Evolutionary conservation across 2,113 vertebrate genomes (phyloP).

Genomic region (Pseudorasbora parva): DNA sequence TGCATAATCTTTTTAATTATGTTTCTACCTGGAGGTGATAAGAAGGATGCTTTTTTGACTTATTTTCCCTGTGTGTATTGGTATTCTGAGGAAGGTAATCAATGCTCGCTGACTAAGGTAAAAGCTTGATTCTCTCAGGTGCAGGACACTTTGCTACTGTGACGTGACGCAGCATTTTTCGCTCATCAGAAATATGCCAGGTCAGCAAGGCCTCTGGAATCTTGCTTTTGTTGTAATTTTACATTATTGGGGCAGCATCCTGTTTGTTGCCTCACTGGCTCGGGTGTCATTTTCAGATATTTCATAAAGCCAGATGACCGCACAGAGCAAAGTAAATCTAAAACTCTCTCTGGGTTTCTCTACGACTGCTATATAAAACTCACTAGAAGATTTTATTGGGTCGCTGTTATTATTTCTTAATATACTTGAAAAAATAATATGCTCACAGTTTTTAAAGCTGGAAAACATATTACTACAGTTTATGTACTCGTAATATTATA

Average conservation of each 20-base stretch:
- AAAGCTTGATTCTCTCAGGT: slow-evolving; percentile 30
- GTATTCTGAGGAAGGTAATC: slow-evolving; percentile 35
- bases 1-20: neutral
- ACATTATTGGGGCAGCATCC: slow-evolving; percentile 7
- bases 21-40: slow-evolving; percentile 1
- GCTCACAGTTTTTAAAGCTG: neutral
- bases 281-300: slow-evolving; percentile 19
- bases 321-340: neutral
- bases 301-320: slow-evolving; percentile 14
- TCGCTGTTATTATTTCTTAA: neutral
- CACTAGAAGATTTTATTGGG: neutral
- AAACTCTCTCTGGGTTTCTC: neutral
- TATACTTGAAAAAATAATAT: neutral
- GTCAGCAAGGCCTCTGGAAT: slow-evolving; percentile 11
- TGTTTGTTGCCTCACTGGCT: slow-evolving; percentile 16
- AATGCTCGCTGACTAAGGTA: slow-evolving; percentile 22
- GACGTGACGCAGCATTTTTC: slow-evolving; percentile 27
- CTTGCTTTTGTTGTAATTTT: slow-evolving; percentile 9
- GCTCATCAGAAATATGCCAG: slow-evolving; percentile 18
- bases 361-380: neutral
- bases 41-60: neutral
- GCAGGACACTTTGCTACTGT: slow-evolving; percentile 1
- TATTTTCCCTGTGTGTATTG: neutral
- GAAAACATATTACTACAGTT: neutral
- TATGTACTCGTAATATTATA: neutral